Evolutionary conservation across 2,797 vertebrate genomes (phyloP).

Genomic region (Glyptemys insculpta): DNA sequence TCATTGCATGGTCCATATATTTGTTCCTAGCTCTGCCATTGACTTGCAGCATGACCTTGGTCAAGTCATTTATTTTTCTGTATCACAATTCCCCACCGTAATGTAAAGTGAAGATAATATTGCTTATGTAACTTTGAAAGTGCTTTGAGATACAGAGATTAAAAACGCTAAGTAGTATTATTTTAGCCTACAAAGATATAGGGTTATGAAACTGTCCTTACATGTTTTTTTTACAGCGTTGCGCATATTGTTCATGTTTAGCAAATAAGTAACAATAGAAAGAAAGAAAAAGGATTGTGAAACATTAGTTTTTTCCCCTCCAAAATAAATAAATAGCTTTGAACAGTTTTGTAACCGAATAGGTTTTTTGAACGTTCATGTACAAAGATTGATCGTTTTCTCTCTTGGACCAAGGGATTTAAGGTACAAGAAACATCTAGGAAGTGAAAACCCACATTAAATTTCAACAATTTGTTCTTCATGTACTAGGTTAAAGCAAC

Average conservation of each 20-base stretch:
- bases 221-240: neutral
- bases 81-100: conserved; percentile 10
- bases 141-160: neutral
- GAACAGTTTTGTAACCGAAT: conserved; percentile 57
- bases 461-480: neutral
- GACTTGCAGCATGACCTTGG: neutral
- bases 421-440: conserved; percentile 51
- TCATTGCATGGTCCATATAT: conserved; percentile 7
- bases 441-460: neutral
- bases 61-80: neutral
- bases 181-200: neutral
- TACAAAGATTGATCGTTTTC: conserved; percentile 50
- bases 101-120: neutral
- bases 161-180: neutral
- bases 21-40: conserved; percentile 1
- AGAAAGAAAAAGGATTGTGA: neutral
- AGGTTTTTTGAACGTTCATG: conserved; percentile 35
- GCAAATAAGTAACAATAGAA: conserved; percentile 3
- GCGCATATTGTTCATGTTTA: neutral
- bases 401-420: conserved; percentile 65
- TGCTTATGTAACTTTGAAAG: neutral
- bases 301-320: conserved; percentile 9
- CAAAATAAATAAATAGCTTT: conserved; percentile 39
- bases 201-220: neutral
- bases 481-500: conserved; percentile 23